A percentile compares a stretch with the other conserved stretches of the same genome.
phyloP scores from a whole-genome alignment of 2,113 vertebrate species.

The Sander vitreus region DNA sequence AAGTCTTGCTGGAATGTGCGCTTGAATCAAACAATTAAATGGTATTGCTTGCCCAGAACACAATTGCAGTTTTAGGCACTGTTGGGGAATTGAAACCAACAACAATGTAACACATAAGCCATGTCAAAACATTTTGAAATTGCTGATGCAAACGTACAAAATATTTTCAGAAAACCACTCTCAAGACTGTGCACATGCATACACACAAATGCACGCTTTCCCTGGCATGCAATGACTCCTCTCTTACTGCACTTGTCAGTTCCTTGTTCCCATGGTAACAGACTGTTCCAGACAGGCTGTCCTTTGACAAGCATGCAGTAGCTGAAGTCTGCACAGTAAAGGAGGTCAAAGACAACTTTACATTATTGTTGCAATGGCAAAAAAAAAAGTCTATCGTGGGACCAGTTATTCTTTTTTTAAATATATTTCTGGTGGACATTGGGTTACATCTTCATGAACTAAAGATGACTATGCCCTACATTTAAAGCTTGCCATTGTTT shows the following conservation, averaged over 20 bases:
- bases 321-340: conserved; percentile 22
- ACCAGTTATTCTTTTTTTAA: background rate
- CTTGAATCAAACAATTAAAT: no score
- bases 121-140: background rate
- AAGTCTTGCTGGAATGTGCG: no score
- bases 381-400: background rate
- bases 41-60: no score
- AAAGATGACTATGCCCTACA: background rate
- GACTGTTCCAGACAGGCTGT: conserved; percentile 40
- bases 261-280: conserved; percentile 64
- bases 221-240: conserved; percentile 10
- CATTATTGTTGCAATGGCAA: background rate
- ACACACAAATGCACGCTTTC: background rate
- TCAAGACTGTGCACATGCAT: background rate
- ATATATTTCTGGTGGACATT: background rate
- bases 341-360: conserved; percentile 10
- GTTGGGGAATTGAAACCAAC: no score
- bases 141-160: background rate
- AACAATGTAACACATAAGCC: background rate
- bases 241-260: conserved; percentile 23
- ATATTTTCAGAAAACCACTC: background rate
- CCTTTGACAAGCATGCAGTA: background rate
- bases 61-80: no score
- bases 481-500: background rate
- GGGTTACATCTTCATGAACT: background rate